Percentiles rank a stretch among this genome's conserved stretches.
Conservation (phyloP, 2,113 vertebrate genomes). For the Pipra filicauda region DNA sequence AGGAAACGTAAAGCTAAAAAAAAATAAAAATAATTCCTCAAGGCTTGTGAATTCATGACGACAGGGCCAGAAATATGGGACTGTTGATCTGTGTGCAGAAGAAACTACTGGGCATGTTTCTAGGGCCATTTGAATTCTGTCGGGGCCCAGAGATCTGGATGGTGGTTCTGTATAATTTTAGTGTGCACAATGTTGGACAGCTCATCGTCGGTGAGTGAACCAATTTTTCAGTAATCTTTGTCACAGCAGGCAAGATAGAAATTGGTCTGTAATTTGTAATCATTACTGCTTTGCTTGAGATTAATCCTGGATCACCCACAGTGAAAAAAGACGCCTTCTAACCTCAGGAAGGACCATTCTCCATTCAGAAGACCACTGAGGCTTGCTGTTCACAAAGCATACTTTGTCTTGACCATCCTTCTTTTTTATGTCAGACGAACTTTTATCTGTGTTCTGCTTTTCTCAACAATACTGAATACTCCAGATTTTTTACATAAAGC, state of each 20-base stretch:
- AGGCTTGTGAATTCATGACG: not conserved
- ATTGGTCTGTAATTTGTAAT: constrained; percentile 71
- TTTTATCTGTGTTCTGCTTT: constrained; percentile 48
- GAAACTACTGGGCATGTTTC: not conserved
- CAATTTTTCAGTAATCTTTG: constrained; percentile 68
- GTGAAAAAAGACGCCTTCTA: constrained; percentile 56
- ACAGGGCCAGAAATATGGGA: not conserved
- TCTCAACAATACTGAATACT: constrained; percentile 3
- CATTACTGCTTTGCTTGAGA: constrained; percentile 61
- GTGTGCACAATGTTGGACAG: constrained; percentile 22
- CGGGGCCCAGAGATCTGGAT: constrained; percentile 40
- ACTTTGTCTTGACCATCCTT: constrained; percentile 43
- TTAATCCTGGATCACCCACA: constrained; percentile 61
- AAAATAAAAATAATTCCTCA: not conserved
- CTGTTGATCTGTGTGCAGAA: constrained; percentile 7
- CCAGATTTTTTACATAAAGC: constrained; percentile 19
- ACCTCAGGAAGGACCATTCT: constrained; percentile 6
- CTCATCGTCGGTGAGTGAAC: constrained; percentile 49
- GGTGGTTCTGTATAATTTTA: constrained; percentile 51
- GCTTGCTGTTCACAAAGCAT: constrained; percentile 29
- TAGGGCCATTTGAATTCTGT: constrained; percentile 45
- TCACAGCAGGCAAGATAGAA: constrained; percentile 63
- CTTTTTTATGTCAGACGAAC: constrained; percentile 6
- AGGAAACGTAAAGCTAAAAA: not conserved
- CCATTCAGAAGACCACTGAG: constrained; percentile 21